These are phyloP conservation scores for Phoxinus phoxinus DNA, from an alignment of 2,113 vertebrate species.

Conservation along the genomic window DNA sequence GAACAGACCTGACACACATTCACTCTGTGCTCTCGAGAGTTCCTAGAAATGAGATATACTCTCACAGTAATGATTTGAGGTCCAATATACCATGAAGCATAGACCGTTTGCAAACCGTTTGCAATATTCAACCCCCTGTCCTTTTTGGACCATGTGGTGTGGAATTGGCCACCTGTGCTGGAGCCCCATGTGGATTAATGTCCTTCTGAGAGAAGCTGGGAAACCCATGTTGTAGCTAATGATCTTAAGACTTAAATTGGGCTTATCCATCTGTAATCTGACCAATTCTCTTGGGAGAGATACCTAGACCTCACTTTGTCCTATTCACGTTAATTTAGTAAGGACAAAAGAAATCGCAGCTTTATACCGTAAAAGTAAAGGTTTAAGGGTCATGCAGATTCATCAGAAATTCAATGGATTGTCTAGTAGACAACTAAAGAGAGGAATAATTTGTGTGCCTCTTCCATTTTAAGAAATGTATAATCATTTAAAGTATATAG, in stretches of 20 bases:
- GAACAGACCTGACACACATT: background rate
- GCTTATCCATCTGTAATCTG: constrained; percentile 40
- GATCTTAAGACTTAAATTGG: constrained; percentile 37
- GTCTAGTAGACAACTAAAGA: background rate
- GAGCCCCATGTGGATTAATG: background rate
- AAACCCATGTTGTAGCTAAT: constrained; percentile 29
- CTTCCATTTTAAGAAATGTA: too few relatives aligned
- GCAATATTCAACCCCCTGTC: background rate
- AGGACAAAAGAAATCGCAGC: background rate
- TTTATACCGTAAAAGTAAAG: background rate
- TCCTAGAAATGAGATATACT: background rate
- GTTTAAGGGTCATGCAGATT: background rate
- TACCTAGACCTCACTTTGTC: background rate
- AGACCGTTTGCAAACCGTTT: background rate
- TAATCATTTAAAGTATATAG: background rate
- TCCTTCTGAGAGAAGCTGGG: background rate
- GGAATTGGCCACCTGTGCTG: background rate
- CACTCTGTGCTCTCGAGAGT: background rate
- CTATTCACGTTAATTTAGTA: background rate
- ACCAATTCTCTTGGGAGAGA: constrained; percentile 10
- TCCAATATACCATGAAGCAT: background rate
- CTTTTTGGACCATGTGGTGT: background rate
- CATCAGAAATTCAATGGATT: background rate
- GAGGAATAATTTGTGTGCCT: background rate
- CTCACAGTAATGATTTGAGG: background rate